phyloP scores from a whole-genome alignment of 2,888 invertebrate species.

The Meteorus cinctellus region DNA sequence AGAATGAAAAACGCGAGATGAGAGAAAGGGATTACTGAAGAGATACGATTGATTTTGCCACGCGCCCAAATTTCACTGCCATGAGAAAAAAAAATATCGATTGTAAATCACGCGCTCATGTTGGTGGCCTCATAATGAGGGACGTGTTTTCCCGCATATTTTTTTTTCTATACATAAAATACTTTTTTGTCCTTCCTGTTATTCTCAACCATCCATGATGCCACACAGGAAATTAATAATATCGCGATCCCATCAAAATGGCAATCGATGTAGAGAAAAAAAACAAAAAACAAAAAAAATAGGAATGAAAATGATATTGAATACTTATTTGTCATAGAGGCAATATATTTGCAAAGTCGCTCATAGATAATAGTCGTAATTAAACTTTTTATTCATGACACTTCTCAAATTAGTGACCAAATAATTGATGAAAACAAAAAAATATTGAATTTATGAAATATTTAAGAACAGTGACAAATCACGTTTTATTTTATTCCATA shows the following conservation, averaged over 20 bases:
- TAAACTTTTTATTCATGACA: too few species aligned
- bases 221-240: background rate
- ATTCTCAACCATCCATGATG: background rate
- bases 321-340: background rate
- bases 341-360: too few species aligned
- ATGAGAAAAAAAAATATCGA: constrained; percentile 21
- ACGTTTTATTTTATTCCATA: too few species aligned
- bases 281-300: background rate
- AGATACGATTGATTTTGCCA: constrained; percentile 24
- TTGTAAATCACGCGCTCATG: constrained; percentile 12
- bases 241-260: constrained; percentile 2
- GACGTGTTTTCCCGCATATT: constrained; percentile 9
- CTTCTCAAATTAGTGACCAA: background rate
- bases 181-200: background rate
- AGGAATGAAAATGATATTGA: background rate
- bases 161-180: constrained; percentile 8
- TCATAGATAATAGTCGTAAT: too few species aligned
- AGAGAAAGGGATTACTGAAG: background rate
- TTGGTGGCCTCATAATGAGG: constrained; percentile 29
- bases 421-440: background rate
- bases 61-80: constrained; percentile 1
- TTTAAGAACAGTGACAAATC: too few species aligned
- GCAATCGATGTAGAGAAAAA: background rate
- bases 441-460: background rate
- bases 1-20: background rate